Evolutionary conservation across 2,888 invertebrate genomes (phyloP), one percentile per base, ranked within the genome.

Genomic region (Eupithecia pulchellata): DNA sequence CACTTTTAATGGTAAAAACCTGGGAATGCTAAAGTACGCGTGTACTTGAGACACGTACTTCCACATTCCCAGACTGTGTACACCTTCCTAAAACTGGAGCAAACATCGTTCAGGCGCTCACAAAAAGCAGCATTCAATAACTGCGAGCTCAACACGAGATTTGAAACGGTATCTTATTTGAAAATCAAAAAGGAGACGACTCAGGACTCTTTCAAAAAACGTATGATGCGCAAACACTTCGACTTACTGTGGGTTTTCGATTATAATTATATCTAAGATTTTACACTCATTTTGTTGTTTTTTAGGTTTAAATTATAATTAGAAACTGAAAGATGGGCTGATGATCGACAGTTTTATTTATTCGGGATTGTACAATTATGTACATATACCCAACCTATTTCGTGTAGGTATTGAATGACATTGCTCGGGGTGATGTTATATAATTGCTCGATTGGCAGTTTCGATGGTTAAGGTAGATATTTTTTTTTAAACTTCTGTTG

Each of bases 91-190:
- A 70, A 69, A 57, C 27, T 66, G 47, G 64, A 66, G 58, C 55
- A 72, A 72, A 69, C 69, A 72, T 73, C 55, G 63, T 27, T 55
- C 52, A 32, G 52, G 52, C 11, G 70, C 71, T 75, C 76, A 74
- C 73, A 78, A 80, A 80, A 84, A 81, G 78, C 77, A 75, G 81
- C 82, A 84, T 83, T 84, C 80, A 84, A 84, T 84, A 83, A 80
- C 68, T 65, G 67, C 78, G 67, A 69, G 67, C 81, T 77, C 78
- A 75, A 81, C 83, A 83, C 75, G 83, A 83, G 85, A 86, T 88
- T 83, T 86, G 86, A 88, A 87, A 86, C 82, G 82, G 88, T 89
- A 89, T 90, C 90, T 89, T 88, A 85, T 89, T 90, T 89, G 85
- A 78, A 81, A 87, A 90, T 90, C 89, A 89, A 86, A 89, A 87